Conservation (phyloP, 2,888 invertebrate species). For the Horisme vitalbata region DNA sequence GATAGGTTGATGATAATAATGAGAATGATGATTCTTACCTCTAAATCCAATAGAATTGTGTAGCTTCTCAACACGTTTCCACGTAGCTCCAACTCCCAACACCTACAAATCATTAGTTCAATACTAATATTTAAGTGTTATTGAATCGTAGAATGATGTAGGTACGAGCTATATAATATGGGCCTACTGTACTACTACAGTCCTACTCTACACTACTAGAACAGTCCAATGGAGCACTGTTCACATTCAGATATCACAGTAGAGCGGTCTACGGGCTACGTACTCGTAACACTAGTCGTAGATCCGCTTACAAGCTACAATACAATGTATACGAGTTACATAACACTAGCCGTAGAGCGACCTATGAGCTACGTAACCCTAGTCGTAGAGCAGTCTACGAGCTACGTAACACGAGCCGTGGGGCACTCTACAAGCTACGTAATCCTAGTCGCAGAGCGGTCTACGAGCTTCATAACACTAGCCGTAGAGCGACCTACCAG, state of each 20-base stretch:
- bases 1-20: too few relatives aligned
- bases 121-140: too few relatives aligned
- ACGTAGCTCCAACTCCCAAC: slow-evolving; percentile 60
- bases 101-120: too few relatives aligned
- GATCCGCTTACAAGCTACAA: background rate
- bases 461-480: too few relatives aligned
- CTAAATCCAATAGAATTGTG: slow-evolving; percentile 27
- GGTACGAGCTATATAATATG: too few relatives aligned
- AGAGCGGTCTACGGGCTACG: background rate
- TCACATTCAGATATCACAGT: too few relatives aligned
- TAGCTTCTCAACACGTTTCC: slow-evolving; percentile 61
- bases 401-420: background rate
- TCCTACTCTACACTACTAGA: too few relatives aligned
- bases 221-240: too few relatives aligned
- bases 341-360: too few relatives aligned
- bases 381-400: background rate
- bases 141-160: too few relatives aligned
- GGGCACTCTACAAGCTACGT: background rate
- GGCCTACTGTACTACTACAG: too few relatives aligned
- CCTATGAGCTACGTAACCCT: background rate
- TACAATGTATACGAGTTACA: too few relatives aligned
- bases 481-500: background rate
- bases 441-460: background rate
- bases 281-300: background rate
- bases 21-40: slow-evolving; percentile 14